phyloP scores from a whole-genome alignment of 2,113 vertebrate genomes.

The Eurystomus gularis region DNA sequence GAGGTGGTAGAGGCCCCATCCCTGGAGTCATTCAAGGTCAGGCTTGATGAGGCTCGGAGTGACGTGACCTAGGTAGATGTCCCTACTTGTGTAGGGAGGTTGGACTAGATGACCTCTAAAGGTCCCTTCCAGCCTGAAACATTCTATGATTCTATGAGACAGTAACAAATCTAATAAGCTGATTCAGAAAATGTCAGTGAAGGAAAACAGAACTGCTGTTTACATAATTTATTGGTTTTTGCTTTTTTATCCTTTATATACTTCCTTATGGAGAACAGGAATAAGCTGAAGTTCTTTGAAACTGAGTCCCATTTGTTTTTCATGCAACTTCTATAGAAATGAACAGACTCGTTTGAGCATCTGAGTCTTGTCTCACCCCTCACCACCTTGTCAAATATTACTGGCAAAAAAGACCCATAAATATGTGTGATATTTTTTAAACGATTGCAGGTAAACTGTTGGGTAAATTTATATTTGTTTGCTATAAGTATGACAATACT shows the following conservation, averaged over 20 bases:
- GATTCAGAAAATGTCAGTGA: not conserved
- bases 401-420: not conserved
- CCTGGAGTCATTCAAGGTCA: no score
- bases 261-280: not conserved
- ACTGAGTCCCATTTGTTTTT: not conserved
- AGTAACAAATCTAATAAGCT: not conserved
- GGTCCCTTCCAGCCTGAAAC: no score
- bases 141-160: no score
- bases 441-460: not conserved
- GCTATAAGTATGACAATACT: not conserved
- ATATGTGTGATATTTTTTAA: not conserved
- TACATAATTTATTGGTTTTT: not conserved
- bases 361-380: not conserved
- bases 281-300: not conserved
- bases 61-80: no score
- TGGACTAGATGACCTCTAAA: no score
- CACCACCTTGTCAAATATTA: not conserved
- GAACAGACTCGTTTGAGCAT: not conserved
- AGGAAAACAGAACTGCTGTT: not conserved
- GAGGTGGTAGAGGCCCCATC: no score
- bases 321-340: not conserved
- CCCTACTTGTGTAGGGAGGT: no score
- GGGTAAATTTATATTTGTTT: not conserved
- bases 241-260: not conserved
- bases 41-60: no score